Evolutionary conservation across 2,888 invertebrate species (phyloP).

Genomic region (Gisinianus flammeolus): DNA sequence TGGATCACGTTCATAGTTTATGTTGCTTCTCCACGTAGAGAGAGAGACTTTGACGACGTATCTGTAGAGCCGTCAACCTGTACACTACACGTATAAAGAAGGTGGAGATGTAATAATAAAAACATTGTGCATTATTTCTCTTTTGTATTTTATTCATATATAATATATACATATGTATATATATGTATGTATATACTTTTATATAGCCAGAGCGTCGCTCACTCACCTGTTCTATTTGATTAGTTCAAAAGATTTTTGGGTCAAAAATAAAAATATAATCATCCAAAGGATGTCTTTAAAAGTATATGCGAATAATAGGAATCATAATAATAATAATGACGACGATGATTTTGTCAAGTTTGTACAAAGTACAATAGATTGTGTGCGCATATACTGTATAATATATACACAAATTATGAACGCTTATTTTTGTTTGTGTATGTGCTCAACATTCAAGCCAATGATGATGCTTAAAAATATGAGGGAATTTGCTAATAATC

Average conservation of each 20-base stretch:
- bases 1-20: slow-evolving; percentile 45
- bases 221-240: slow-evolving; percentile 25
- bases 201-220: not conserved
- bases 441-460: too few species aligned
- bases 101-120: slow-evolving; percentile 23
- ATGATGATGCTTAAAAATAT: too few species aligned
- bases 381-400: too few species aligned
- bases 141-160: slow-evolving; percentile 1
- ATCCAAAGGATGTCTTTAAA: too few species aligned
- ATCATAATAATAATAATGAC: too few species aligned
- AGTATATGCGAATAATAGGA: too few species aligned
- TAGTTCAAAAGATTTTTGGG: slow-evolving; percentile 23
- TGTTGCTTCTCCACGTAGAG: slow-evolving; percentile 12
- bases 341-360: too few species aligned
- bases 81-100: not conserved
- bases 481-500: not conserved
- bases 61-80: too few species aligned
- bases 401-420: too few species aligned
- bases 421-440: too few species aligned
- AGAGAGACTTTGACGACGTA: not conserved
- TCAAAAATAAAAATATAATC: slow-evolving; percentile 8
- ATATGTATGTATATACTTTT: not conserved
- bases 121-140: slow-evolving; percentile 18
- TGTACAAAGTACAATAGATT: too few species aligned
- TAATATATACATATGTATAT: not conserved